A percentile compares a stretch with the other conserved stretches of the same genome.
Conservation (phyloP, 64 coral and sea anemone species). For the Montipora cactus region DNA sequence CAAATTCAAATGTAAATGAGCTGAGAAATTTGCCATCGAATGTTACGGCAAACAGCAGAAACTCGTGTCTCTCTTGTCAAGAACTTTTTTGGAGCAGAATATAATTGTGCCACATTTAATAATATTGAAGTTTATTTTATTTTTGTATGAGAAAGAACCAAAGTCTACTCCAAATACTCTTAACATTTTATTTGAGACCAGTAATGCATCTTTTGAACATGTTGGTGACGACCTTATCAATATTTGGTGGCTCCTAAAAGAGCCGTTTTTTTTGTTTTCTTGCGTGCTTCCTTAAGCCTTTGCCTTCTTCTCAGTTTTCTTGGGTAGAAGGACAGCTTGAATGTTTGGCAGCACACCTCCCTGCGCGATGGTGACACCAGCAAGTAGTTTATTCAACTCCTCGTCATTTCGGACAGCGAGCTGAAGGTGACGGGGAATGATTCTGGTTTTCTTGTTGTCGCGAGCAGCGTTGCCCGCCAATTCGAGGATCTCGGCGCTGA, state of each 20-base stretch:
- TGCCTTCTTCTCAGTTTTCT: constrained; percentile 19
- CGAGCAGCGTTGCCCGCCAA: constrained; percentile 49
- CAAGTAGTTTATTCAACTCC: constrained; percentile 24
- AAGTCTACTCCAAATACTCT: too few relatives aligned
- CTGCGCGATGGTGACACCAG: constrained; percentile 20
- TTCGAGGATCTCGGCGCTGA: constrained; percentile 20
- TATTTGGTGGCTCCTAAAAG: constrained; percentile 34
- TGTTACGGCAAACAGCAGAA: too few relatives aligned
- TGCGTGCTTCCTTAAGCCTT: background rate
- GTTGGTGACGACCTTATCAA: background rate
- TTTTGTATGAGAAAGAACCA: too few relatives aligned
- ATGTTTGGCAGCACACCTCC: constrained; percentile 33
- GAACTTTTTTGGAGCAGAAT: too few relatives aligned
- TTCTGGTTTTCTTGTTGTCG: constrained; percentile 41
- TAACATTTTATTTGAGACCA: too few relatives aligned
- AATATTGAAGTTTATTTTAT: too few relatives aligned
- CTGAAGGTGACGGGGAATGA: constrained; percentile 28
- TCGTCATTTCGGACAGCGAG: constrained; percentile 18
- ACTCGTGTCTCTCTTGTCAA: too few relatives aligned
- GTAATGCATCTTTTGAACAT: too few relatives aligned
- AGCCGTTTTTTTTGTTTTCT: background rate
- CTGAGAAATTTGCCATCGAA: too few relatives aligned
- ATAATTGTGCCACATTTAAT: too few relatives aligned
- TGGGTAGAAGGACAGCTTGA: constrained; percentile 24
- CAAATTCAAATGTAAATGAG: too few relatives aligned